Conservation (phyloP, 2,797 vertebrate genomes). For the Clamator glandarius region DNA sequence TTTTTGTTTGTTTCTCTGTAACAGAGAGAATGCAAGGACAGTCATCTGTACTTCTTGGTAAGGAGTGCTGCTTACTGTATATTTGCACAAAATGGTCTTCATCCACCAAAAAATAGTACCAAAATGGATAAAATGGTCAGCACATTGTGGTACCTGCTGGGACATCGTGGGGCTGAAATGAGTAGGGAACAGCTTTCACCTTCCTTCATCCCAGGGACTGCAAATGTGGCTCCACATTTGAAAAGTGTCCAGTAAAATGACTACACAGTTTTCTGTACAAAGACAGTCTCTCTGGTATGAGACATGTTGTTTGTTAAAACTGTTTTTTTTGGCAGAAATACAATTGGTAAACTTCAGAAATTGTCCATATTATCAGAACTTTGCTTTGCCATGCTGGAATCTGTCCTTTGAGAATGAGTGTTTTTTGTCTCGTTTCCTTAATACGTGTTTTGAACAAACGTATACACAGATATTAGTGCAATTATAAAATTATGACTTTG, state of each 20-base stretch:
- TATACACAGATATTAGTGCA: no score
- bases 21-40: background rate
- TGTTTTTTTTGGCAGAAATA: background rate
- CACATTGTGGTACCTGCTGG: fast-evolving
- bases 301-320: background rate
- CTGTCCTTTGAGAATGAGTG: background rate
- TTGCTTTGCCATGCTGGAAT: background rate
- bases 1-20: background rate
- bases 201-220: background rate
- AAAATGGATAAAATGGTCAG: no score
- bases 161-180: no score
- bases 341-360: background rate
- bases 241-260: background rate
- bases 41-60: background rate
- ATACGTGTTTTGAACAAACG: background rate
- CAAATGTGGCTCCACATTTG: background rate
- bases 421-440: background rate
- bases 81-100: background rate
- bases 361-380: background rate
- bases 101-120: no score
- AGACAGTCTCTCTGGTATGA: background rate
- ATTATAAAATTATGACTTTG: background rate
- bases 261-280: fast-evolving
- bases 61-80: background rate
- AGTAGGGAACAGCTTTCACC: background rate